phyloP scores from a whole-genome alignment of 2,797 vertebrate genomes.

The Podarcis siculus region DNA sequence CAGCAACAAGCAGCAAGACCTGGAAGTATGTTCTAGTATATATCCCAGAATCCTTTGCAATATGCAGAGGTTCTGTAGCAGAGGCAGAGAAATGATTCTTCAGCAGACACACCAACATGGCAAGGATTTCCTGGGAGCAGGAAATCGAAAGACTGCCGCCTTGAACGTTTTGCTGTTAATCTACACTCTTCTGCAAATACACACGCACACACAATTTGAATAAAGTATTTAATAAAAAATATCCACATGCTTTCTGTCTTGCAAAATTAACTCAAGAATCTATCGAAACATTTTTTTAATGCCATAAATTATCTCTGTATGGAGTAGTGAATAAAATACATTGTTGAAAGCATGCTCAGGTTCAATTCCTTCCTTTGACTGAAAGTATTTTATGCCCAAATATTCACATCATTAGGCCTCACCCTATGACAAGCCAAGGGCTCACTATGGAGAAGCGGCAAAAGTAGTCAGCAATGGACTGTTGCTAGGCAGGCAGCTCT shows the following conservation, averaged over 20 bases:
- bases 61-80: background rate
- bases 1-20: background rate
- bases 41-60: background rate
- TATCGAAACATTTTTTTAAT: background rate
- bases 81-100: background rate
- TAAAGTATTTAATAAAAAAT: background rate
- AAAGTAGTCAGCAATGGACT: background rate
- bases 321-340: background rate
- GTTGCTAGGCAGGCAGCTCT: background rate
- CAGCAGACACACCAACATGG: background rate
- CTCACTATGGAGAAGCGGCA: background rate
- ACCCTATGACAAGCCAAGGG: background rate
- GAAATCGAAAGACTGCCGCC: background rate
- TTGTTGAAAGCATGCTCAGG: background rate
- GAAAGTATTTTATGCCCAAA: background rate
- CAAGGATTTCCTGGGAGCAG: background rate
- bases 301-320: background rate
- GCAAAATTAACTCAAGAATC: background rate
- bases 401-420: background rate
- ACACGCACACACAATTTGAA: background rate
- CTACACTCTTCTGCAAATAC: background rate
- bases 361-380: background rate
- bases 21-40: background rate
- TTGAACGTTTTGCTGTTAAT: background rate
- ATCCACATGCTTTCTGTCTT: no score